Evolutionary conservation across 2,797 vertebrate species (phyloP), one percentile per base, ranked within the genome.

Genomic region (Halcyon smyrnensis): DNA sequence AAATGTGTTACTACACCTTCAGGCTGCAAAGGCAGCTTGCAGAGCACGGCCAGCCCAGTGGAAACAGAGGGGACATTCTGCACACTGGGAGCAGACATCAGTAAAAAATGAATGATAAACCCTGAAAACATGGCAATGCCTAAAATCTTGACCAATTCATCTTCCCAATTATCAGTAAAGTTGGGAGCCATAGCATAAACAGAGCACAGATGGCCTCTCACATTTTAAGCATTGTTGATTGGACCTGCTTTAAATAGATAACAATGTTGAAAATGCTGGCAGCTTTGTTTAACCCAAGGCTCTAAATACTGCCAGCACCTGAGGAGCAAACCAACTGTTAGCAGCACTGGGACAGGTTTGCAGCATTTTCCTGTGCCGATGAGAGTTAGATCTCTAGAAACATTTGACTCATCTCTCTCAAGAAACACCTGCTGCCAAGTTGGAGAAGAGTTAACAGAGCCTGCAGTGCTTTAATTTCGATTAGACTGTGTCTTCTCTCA

Each of bases 201-300:
- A 84, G 45, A 75, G 32, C 37, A 71, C 30, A 84, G 34, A 45
- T 2, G 0, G 28, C 56, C 62, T 85, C 39, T 64, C 77, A 74
- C 57, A 78, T 74, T 92, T 94, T 75, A 86, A 93, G 39, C 43
- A 56, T 25, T 5, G 43, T 83, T 94, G 75, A 68, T 93, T 80
- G 85, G 37, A 28, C 34, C 75, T 96, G 74, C 41, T 80, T 36
- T 67, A 87, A 82, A 78, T 25, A 91, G 75, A 75, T 70, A 95
- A 93, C 59, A 76, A 16, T 17, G 37, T 12, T 75, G 77, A 71
- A 95, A 95, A 89, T 5, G 9, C 50, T 89, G 78, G 56, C 64
- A 89, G 59, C 32, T 82, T 90, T 91, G 34, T 73, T 91, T 88
- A 84, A 24, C 53, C 36, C 18, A 65, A 43, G 50, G 53, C 48